Evolutionary conservation across 1,140 invertebrate species (phyloP), one percentile per base, ranked within the genome.

Genomic region (Drosophila obscura): DNA sequence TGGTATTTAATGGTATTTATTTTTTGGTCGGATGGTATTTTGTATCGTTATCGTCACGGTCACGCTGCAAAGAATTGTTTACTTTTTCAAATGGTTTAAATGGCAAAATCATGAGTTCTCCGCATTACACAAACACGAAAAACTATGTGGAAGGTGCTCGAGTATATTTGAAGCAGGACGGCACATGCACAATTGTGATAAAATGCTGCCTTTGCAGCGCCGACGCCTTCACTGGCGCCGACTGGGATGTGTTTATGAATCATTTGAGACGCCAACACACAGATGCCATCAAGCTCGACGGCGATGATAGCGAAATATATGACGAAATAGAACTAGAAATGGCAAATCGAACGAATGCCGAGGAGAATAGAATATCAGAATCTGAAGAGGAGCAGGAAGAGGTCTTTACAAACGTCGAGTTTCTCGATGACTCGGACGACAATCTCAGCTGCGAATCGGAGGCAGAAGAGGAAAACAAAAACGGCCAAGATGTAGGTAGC

Each of bases 151-250:
- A 77, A 43, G 62, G 69, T 24, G 75, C 50, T 0, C 69, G 56
- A 1, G 60, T 77, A 0, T 77, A 80, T 53, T 63, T 78, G n/a
- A 78, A 51, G 16, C 28, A 43, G n/a, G 44, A 22, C 15, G 56
- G 28, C 3, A 22, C 22, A n/a, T 24, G 9, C 13, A 39, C 28
- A 28, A 49, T 80, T 31, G 2, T 71, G 0, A 74, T 80, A 1
- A 78, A 78, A 43, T 80, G 77, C 45, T 62, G 52, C n/a, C 52
- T 69, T 7, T 80, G 77, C 48, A 64, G 35, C 5, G 49, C 43
- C 9, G 45, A 15, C 11, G 60, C 15, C 4, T 16, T 71, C 6
- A 45, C 19, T 4, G 57, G 67, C 7, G 49, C 8, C 8, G 45
- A 59, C 4, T 80, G 71, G 75, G 8, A 45, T 5, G 22, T 24